Evolutionary conservation across 2,888 invertebrate species (phyloP), one percentile per base, ranked within the genome.

Genomic region (Cynaeus angustus): DNA sequence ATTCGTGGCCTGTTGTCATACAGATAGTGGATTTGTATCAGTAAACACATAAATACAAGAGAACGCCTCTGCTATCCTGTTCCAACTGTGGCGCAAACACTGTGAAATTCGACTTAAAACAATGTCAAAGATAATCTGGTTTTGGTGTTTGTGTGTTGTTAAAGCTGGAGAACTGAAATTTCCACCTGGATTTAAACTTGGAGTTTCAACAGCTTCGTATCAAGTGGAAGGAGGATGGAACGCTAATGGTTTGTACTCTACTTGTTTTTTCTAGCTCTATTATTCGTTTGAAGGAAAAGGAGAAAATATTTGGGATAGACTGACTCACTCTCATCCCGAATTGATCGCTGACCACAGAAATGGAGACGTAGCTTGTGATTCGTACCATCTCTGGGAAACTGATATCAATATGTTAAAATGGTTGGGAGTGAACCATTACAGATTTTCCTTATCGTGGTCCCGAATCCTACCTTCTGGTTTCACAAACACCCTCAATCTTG

Each of bases 271-370:
- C 33, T 62, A 46, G 28, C 59, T 5, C 37, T 21, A 2, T 33
- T 33, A 6, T 33, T 33, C 33, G 30, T 67, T 26, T 21, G 1
- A 14, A 90, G 91, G 88, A 8, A 91, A 90, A 84, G 88, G 89
- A 0, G 88, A 88, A 76, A 90, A 87, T 77, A 89, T 91, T 14
- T 92, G 92, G 93, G 93, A 93, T 81, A 85, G 85, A 6, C 89
- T 90, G 75, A 88, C 89, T 0, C 91, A 91, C 75, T 66, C 65
- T 3, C 76, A 86, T 48, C 87, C 88, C 0, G 87, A 89, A 1
- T 77, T 86, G 0, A 86, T 91, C 0, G 84, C 83, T 53, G 89
- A 91, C 66, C 70, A 74, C 37, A 70, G 48, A n/a, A 90, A 86
- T 28, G 92, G 89, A 0, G 91, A 92, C 77, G 83, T 90, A 0